phyloP scores from a whole-genome alignment of 2,888 invertebrate species.

The Lasioglossum morio region DNA sequence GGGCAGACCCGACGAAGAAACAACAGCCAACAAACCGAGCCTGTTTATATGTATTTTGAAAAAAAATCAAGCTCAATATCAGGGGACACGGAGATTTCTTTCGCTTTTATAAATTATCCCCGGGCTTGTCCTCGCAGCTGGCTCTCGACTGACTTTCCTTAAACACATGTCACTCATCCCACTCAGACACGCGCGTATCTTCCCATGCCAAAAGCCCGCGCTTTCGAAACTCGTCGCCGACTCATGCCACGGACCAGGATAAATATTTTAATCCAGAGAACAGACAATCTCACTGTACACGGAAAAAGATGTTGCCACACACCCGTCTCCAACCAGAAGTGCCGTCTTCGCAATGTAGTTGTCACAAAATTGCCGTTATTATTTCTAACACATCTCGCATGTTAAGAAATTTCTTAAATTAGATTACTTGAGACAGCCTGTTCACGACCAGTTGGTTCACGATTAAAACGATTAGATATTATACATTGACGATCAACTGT shows the following conservation, averaged over 20 bases:
- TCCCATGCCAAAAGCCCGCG: conserved; percentile 6
- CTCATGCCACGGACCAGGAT: neutral
- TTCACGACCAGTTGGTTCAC: too few relatives aligned
- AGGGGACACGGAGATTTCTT: neutral
- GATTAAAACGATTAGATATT: neutral
- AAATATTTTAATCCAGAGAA: conserved; percentile 17
- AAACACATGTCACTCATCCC: conserved; percentile 10
- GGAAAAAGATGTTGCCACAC: neutral
- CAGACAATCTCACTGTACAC: neutral
- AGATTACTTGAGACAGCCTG: neutral
- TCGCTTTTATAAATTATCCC: conserved; percentile 10
- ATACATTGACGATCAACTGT: too few relatives aligned
- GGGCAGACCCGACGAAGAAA: neutral
- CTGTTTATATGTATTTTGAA: neutral
- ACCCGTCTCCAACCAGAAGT: neutral
- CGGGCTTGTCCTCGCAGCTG: neutral
- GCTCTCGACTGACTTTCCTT: neutral
- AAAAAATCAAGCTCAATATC: neutral
- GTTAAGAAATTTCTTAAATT: neutral
- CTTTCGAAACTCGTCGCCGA: conserved; percentile 11
- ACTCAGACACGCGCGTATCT: neutral
- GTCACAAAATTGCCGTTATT: neutral
- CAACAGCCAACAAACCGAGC: neutral
- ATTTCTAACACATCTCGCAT: too few relatives aligned
- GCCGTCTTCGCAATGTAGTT: neutral